These are phyloP conservation scores for Ligdia adustata DNA, from an alignment of 2,888 invertebrate species.

Conservation along the genomic window DNA sequence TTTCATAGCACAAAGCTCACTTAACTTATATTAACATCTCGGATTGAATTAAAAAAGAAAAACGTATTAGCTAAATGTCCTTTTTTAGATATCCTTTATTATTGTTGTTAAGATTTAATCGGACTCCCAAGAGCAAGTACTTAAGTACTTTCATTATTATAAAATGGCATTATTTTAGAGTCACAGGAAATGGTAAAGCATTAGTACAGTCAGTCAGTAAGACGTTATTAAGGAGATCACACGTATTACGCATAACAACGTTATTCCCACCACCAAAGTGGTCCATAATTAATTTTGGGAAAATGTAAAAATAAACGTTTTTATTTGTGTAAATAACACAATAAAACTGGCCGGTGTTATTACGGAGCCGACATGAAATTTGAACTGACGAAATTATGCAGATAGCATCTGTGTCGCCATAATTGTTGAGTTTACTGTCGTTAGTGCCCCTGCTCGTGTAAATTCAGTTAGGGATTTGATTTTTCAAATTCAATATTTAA, in stretches of 20 bases:
- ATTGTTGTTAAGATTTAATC: not conserved
- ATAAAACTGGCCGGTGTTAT: conserved; percentile 74
- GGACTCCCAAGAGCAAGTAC: conserved; percentile 4
- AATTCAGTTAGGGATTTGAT: conserved; percentile 80
- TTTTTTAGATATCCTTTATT: too few species aligned
- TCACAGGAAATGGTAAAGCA: conserved; percentile 20
- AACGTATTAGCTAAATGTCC: conserved; percentile 5
- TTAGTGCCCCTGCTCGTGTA: conserved; percentile 76
- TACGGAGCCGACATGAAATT: conserved; percentile 67
- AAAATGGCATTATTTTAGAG: conserved; percentile 10
- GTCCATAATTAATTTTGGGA: conserved; percentile 83
- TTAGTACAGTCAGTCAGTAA: conserved; percentile 18
- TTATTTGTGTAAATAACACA: conserved; percentile 85
- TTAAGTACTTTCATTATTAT: conserved; percentile 1
- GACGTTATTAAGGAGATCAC: conserved; percentile 48
- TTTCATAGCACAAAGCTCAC: conserved; percentile 5
- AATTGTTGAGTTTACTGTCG: conserved; percentile 80
- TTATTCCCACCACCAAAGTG: conserved; percentile 74
- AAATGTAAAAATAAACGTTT: conserved; percentile 84
- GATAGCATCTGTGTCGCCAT: conserved; percentile 79
- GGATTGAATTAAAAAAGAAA: conserved; percentile 7
- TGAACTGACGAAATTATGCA: conserved; percentile 73
- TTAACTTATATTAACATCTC: not conserved
- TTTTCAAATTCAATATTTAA: conserved; percentile 76
- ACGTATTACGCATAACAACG: conserved; percentile 68